Evolutionary conservation across 1,140 invertebrate species (phyloP).

Genomic region (Chelonus insularis): DNA sequence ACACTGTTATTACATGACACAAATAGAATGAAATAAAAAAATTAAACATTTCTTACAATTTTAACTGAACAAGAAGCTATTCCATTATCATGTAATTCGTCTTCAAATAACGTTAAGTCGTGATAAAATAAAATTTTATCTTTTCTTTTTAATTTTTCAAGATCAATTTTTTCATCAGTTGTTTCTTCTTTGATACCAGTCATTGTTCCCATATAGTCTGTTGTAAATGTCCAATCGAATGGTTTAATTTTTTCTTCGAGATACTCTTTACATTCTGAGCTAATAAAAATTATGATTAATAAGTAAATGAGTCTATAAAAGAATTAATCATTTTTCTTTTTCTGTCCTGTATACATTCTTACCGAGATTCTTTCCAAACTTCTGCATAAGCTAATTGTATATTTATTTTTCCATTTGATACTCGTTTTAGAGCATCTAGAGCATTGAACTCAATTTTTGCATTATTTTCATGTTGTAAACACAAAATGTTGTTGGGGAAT

Average conservation of each 20-base stretch:
- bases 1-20: neutral
- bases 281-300: constrained; percentile 35
- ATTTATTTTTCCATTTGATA: constrained; percentile 78
- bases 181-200: constrained; percentile 64
- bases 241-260: constrained; percentile 80
- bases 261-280: constrained; percentile 63
- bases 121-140: constrained; percentile 95
- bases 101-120: constrained; percentile 93
- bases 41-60: constrained; percentile 83
- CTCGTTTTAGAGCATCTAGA: constrained; percentile 83
- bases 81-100: constrained; percentile 98
- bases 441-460: constrained; percentile 83
- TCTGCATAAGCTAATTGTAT: constrained; percentile 86
- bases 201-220: constrained; percentile 86
- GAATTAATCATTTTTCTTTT: too few species aligned
- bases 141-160: constrained; percentile 85
- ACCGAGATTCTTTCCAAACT: constrained; percentile 85
- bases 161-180: constrained; percentile 82
- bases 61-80: constrained; percentile 87
- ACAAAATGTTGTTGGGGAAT: constrained; percentile 86
- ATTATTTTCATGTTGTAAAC: constrained; percentile 70
- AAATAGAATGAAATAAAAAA: neutral
- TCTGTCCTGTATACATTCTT: too few species aligned
- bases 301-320: too few species aligned
- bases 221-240: constrained; percentile 99